These are phyloP conservation scores for Plectropomus leopardus DNA, from an alignment of 2,113 vertebrate species.

Conservation along the genomic window DNA sequence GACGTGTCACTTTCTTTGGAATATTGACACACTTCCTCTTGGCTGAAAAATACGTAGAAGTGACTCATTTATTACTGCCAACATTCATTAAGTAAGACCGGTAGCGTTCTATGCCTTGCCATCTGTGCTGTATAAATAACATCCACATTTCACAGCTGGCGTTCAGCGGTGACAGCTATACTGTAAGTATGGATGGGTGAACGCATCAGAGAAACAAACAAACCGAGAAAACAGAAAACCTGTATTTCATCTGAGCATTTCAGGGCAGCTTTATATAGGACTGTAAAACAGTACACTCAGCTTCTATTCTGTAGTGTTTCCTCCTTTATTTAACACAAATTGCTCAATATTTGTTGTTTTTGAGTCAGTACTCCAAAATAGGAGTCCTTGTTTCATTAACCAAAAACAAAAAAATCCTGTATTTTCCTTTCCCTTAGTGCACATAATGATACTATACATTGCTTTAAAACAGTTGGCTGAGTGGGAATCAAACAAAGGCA, in stretches of 20 bases:
- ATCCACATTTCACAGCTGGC: slow-evolving; percentile 63
- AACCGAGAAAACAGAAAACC: slow-evolving; percentile 23
- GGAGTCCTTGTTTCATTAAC: not conserved
- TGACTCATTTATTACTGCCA: slow-evolving; percentile 60
- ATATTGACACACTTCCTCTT: slow-evolving; percentile 47
- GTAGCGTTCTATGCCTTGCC: slow-evolving; percentile 38
- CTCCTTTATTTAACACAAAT: not conserved
- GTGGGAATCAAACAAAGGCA: no score
- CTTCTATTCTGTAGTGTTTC: not conserved
- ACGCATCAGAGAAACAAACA: slow-evolving; percentile 51
- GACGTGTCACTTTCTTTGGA: slow-evolving; percentile 4
- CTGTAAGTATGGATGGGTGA: slow-evolving; percentile 34
- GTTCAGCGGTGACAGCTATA: slow-evolving; percentile 40
- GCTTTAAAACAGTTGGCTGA: no score
- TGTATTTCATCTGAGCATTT: slow-evolving; percentile 29
- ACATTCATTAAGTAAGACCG: slow-evolving; percentile 60
- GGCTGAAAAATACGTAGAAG: slow-evolving; percentile 43
- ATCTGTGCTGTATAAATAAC: slow-evolving; percentile 62
- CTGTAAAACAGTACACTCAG: not conserved
- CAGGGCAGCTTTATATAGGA: not conserved
- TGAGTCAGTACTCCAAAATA: not conserved
- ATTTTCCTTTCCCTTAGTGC: no score
- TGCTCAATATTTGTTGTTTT: not conserved
- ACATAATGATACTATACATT: not conserved
- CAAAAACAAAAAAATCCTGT: no score